These are phyloP conservation scores for Irena cyanogastra DNA, from an alignment of 2,113 vertebrate genomes.

Conservation along the genomic window DNA sequence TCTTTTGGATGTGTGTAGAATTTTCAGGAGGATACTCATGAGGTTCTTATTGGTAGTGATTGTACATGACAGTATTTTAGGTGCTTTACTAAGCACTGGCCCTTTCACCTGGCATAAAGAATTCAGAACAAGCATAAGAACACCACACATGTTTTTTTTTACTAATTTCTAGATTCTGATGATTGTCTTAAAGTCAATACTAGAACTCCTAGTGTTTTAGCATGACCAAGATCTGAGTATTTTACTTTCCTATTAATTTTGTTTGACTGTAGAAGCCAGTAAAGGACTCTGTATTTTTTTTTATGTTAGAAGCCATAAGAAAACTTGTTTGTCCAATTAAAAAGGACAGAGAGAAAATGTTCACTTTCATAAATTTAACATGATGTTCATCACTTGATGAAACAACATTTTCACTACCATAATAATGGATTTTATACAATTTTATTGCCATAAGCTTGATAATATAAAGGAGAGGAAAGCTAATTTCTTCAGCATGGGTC, in stretches of 20 bases:
- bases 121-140: not conserved
- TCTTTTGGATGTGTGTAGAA: not conserved
- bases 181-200: not conserved
- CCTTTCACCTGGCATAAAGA: not conserved
- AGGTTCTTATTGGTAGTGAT: not conserved
- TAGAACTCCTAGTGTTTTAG: not conserved
- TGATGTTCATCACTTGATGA: not conserved
- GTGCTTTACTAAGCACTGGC: not conserved
- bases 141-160: not conserved
- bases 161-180: not conserved
- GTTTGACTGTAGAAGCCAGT: not conserved
- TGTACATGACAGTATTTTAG: not conserved
- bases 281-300: not conserved
- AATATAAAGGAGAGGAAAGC: not conserved
- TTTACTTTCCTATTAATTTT: not conserved
- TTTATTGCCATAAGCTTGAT: not conserved
- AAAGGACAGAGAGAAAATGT: not conserved
- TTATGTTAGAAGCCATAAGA: not conserved
- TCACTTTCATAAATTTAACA: not conserved
- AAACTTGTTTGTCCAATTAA: not conserved
- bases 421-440: not conserved
- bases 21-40: not conserved
- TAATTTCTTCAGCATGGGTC: not conserved
- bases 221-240: not conserved
- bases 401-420: not conserved